phyloP scores from a whole-genome alignment of 2,113 vertebrate species.

The Stegostoma tigrinum region DNA sequence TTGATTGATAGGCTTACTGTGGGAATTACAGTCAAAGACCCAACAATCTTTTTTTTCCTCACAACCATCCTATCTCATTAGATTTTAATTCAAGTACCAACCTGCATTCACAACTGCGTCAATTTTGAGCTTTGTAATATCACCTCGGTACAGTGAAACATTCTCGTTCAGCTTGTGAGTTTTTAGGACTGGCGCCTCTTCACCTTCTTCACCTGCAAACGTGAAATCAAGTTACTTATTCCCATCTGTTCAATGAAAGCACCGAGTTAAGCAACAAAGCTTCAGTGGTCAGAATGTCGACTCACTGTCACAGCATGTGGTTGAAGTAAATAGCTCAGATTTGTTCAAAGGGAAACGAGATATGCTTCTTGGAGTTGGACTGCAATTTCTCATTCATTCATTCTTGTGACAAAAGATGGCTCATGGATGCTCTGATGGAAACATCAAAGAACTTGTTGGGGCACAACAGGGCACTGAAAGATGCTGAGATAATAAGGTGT shows the following conservation, averaged over 20 bases:
- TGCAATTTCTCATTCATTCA: not conserved
- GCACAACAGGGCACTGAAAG: not conserved
- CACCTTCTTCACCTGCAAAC: conserved; percentile 59
- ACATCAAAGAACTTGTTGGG: not conserved
- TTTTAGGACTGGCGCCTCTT: conserved; percentile 46
- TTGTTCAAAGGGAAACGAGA: not conserved
- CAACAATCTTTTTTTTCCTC: not conserved
- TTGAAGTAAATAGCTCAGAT: not conserved
- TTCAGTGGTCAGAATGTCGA: not conserved
- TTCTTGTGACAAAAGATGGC: not conserved
- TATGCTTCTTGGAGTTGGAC: not conserved
- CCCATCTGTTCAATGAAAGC: not conserved
- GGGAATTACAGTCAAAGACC: not conserved
- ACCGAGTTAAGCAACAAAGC: not conserved
- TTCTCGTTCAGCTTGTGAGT: conserved; percentile 67
- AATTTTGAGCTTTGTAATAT: conserved; percentile 87
- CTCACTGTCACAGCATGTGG: not conserved
- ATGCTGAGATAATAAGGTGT: not conserved
- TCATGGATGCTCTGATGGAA: not conserved
- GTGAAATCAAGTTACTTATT: conserved; percentile 38
- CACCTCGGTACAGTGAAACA: conserved; percentile 91
- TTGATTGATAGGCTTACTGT: not conserved
- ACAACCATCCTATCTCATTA: not conserved
- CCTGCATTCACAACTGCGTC: conserved; percentile 97
- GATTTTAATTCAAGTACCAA: conserved; percentile 52